Base-by-base conservation (phyloP, 37 sponge, comb jelly and placozoan species). In the Aphrocallistes beatrix region DNA sequence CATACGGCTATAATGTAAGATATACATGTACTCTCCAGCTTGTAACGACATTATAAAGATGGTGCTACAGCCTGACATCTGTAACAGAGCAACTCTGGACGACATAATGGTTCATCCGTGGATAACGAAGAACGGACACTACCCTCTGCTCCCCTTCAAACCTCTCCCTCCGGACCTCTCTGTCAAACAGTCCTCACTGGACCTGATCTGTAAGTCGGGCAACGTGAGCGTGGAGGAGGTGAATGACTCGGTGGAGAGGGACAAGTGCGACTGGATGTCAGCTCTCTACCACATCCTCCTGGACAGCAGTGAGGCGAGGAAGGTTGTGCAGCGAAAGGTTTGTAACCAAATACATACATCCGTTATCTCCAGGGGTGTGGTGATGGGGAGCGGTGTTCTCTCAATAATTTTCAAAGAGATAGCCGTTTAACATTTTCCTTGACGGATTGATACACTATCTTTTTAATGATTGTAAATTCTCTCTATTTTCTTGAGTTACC, bases 211-310 rank as follows among this genome's bases (percentile, higher is more conserved):
- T 8, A 13, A 86, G 16, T 86, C 88, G 0, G 84, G 93, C 23
- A 92, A 92, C 23, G 93, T 93, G 28, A 88, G 87, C 81, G 82
- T 83, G 21, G 51, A 85, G 25, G 92, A 96, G 50, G 87, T 96
- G 84, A 89, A 87, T 37, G 92, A 91, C 37, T 82, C 94, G 40
- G 91, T 96, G 19, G 86, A 87, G 45, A 84, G 91, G 39, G 96
- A 97, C 82, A 90, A 93, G 38, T 94, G 95, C 82, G 98, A 97
- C 86, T 97, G 98, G 98, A 38, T 97, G 69, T 93, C 98, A 1
- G 93, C 98, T 85, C 91, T 97, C 38, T 97, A 86, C 84, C 92
- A 97, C 81, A 89, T 97, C 38, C 90, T 97, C 36, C 88, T 93
- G 39, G 96, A 95, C 84, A 91, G 93, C 81, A 94, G 93, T 0